Conservation (phyloP, 2,113 vertebrate species). For the Diadophis punctatus region DNA sequence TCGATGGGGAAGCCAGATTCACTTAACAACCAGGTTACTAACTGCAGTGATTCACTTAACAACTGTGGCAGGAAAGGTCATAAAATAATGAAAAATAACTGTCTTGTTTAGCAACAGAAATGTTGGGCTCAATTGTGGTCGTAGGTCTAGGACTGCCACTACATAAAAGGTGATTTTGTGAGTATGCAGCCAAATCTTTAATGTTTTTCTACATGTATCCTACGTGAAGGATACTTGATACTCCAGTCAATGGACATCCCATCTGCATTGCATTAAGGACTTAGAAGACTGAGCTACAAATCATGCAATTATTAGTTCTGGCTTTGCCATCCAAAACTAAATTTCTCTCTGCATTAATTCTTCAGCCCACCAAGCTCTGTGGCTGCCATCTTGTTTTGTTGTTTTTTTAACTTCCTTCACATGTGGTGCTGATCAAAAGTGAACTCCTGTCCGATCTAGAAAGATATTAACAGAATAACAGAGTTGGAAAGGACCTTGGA, state of each 20-base stretch:
- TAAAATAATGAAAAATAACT: background rate
- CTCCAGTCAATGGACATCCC: background rate
- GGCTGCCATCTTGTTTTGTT: background rate
- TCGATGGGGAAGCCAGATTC: too few relatives aligned
- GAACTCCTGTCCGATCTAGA: background rate
- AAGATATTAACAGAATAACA: background rate
- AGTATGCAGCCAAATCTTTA: too few relatives aligned
- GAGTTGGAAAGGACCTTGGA: background rate
- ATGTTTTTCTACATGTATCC: background rate
- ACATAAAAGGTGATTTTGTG: background rate
- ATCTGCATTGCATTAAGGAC: background rate
- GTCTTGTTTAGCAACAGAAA: background rate
- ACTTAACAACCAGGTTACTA: too few relatives aligned
- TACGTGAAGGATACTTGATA: background rate
- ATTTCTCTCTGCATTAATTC: background rate
- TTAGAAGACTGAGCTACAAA: background rate
- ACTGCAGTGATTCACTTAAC: background rate
- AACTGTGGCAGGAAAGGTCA: background rate
- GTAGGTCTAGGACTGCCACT: too few relatives aligned
- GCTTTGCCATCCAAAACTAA: background rate
- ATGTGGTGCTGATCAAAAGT: background rate
- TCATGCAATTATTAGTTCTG: background rate
- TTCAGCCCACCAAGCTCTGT: background rate
- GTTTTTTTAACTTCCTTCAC: background rate
- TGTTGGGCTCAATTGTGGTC: too few relatives aligned